Evolutionary conservation across 1,140 invertebrate species (phyloP).

Genomic region (Prorops nasuta): DNA sequence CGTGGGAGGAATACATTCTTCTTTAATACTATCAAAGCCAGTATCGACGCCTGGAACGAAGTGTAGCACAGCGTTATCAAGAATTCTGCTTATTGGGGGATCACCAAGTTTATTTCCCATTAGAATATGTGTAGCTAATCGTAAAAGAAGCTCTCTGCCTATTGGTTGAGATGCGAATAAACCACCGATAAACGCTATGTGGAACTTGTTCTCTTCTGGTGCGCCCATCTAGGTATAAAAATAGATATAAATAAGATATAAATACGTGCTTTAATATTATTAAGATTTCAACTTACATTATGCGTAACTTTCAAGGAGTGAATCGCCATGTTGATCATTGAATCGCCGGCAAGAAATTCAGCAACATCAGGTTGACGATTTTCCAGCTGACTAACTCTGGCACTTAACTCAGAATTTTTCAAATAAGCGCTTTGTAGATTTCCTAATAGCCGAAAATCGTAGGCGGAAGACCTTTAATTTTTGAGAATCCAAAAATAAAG

Average conservation of each 20-base stretch:
- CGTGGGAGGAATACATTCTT: conserved; percentile 52
- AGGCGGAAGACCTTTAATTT: conserved; percentile 43
- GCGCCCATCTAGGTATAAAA: conserved; percentile 61
- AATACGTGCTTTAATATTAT: too few species aligned
- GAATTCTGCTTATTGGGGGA: conserved; percentile 61
- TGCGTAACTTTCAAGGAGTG: conserved; percentile 67
- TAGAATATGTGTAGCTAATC: conserved; percentile 79
- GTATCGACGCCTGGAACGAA: conserved; percentile 73
- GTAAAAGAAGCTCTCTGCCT: conserved; percentile 79
- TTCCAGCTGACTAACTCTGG: conserved; percentile 65
- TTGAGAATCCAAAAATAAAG: background rate
- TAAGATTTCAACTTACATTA: conserved; percentile 58
- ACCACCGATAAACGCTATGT: conserved; percentile 80
- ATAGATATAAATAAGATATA: background rate
- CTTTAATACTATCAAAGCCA: conserved; percentile 50
- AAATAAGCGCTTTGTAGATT: conserved; percentile 45
- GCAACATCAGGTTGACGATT: conserved; percentile 62
- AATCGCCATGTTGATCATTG: conserved; percentile 60
- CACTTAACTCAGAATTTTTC: conserved; percentile 62
- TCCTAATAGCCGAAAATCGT: conserved; percentile 40
- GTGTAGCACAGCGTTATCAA: conserved; percentile 74
- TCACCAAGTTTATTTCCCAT: conserved; percentile 69
- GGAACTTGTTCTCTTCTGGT: conserved; percentile 76
- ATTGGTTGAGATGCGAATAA: conserved; percentile 80
- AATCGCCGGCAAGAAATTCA: conserved; percentile 64